Evolutionary conservation across 2,113 vertebrate species (phyloP).

Genomic region (Hystrix brachyura): DNA sequence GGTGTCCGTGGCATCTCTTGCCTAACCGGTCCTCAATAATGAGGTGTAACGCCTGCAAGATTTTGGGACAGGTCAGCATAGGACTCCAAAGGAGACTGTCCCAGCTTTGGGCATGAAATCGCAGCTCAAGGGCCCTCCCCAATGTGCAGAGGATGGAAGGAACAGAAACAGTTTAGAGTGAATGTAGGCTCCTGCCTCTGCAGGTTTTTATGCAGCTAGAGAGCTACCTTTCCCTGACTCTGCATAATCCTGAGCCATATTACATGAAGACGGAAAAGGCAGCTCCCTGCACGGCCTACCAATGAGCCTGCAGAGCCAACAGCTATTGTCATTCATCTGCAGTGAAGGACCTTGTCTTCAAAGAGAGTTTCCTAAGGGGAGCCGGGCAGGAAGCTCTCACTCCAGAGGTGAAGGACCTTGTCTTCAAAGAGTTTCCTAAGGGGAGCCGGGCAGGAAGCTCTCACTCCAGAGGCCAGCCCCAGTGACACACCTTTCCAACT

Average conservation of each 20-base stretch:
- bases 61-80: background rate
- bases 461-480: background rate
- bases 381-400: background rate
- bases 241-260: background rate
- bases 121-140: background rate
- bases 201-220: too few species aligned
- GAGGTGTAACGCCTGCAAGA: background rate
- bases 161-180: background rate
- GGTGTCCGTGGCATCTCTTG: background rate
- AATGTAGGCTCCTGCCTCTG: background rate
- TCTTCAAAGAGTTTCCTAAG: background rate
- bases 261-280: background rate
- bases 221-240: background rate
- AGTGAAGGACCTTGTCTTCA: background rate
- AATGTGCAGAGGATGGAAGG: background rate
- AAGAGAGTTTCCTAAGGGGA: slow-evolving; percentile 1
- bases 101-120: background rate
- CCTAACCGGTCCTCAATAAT: background rate
- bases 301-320: background rate
- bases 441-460: background rate
- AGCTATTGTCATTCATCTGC: background rate
- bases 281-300: background rate
- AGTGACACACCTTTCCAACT: rapidly evolving
- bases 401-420: background rate
- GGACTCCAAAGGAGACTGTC: background rate